Evolutionary conservation across 2,113 vertebrate genomes (phyloP).

Genomic region (human (Homo sapiens)): DNA sequence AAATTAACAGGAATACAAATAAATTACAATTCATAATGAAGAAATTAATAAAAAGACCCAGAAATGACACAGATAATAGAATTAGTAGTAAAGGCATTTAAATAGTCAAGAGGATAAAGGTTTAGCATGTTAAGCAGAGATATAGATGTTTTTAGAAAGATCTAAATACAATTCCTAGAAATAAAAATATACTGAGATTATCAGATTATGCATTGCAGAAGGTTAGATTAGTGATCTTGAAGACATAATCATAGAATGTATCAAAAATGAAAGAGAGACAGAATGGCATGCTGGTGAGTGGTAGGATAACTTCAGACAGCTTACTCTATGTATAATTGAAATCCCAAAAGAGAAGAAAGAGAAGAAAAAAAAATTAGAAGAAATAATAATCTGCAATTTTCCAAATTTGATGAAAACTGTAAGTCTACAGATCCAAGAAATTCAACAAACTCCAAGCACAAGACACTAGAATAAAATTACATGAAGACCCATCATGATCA

Average conservation of each 20-base stretch:
- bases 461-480: not conserved
- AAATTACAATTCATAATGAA: not conserved
- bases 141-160: not conserved
- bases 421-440: not conserved
- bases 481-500: not conserved
- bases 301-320: not conserved
- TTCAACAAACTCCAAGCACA: not conserved
- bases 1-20: not conserved
- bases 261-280: not conserved
- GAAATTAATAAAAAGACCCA: not conserved
- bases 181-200: not conserved
- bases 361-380: not conserved
- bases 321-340: not conserved
- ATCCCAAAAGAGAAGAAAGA: not conserved
- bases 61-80: not conserved
- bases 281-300: not conserved
- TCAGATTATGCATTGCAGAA: not conserved
- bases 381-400: not conserved
- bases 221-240: not conserved
- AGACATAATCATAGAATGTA: not conserved
- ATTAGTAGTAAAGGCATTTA: not conserved
- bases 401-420: not conserved
- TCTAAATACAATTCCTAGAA: not conserved
- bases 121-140: not conserved
- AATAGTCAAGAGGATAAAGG: not conserved